Conservation (phyloP, 2,797 vertebrate species). For the Euphonia xanthogaster region DNA sequence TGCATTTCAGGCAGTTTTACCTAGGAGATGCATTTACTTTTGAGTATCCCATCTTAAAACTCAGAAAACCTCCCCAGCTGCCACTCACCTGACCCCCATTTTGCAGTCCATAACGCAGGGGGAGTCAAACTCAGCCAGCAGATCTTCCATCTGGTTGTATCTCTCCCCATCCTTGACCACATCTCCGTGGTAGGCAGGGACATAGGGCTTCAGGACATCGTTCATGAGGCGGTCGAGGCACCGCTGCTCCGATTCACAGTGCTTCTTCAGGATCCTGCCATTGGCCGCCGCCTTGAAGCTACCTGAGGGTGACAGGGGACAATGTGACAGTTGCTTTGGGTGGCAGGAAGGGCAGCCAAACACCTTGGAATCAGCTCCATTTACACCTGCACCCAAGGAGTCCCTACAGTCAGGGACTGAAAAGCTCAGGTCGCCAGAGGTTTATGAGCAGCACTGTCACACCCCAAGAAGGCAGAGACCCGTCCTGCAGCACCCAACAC, state of each 20-base stretch:
- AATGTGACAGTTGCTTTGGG: neutral
- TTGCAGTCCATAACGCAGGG: slow-evolving; percentile 99
- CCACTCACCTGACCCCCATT: slow-evolving; percentile 93
- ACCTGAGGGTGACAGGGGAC: slow-evolving; percentile 73
- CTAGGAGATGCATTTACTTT: neutral
- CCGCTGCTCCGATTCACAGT: slow-evolving; percentile 96
- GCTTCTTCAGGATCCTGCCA: slow-evolving; percentile 95
- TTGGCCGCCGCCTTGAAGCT: slow-evolving; percentile 97
- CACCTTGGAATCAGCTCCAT: neutral
- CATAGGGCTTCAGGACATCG: slow-evolving; percentile 88
- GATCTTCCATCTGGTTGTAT: slow-evolving; percentile 99
- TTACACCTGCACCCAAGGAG: neutral
- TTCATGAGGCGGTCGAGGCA: slow-evolving; percentile 92
- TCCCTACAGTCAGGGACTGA: neutral
- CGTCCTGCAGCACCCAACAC: neutral
- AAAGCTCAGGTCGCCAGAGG: neutral
- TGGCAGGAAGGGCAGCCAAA: neutral
- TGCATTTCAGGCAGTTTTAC: neutral
- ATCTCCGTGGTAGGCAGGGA: slow-evolving; percentile 93
- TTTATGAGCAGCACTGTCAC: neutral
- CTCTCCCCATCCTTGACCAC: slow-evolving; percentile 94
- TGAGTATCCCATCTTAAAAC: neutral
- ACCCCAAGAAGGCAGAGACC: neutral
- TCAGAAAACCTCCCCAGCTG: accelerated
- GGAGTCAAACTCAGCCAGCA: slow-evolving; percentile 93